A percentile compares a stretch with the other conserved stretches of the same genome.
Evolutionary conservation across 2,797 vertebrate genomes (phyloP).

Genomic region (Neosilurus hyrtlii): DNA sequence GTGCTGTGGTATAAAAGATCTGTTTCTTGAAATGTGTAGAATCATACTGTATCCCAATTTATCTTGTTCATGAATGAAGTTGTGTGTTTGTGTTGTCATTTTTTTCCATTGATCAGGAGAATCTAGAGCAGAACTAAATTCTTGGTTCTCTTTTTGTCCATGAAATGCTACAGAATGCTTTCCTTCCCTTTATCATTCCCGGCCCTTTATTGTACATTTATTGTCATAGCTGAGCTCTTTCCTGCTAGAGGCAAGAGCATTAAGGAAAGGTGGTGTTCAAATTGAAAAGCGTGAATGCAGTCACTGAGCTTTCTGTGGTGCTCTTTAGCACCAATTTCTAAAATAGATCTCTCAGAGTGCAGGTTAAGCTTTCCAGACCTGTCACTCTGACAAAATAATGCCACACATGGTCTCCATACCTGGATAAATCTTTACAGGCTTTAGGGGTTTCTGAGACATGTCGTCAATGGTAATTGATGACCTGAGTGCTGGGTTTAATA

Average conservation of each 20-base stretch:
- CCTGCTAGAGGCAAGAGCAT: conserved; percentile 29
- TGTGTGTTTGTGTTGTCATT: background rate
- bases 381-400: background rate
- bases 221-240: conserved; percentile 34
- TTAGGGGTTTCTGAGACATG: conserved; percentile 28
- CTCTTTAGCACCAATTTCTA: background rate
- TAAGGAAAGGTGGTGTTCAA: conserved; percentile 35
- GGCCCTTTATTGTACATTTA: conserved; percentile 30
- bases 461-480: conserved; percentile 44
- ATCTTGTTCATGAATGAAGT: background rate
- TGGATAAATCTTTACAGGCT: conserved; percentile 12
- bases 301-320: conserved; percentile 22
- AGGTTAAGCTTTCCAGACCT: conserved; percentile 2
- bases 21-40: background rate
- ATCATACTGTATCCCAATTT: background rate
- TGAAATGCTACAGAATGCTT: conserved; percentile 40
- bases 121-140: conserved; percentile 55
- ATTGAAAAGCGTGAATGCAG: conserved; percentile 22
- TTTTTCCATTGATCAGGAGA: background rate
- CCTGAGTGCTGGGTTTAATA: conserved; percentile 9
- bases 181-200: conserved; percentile 23
- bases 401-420: background rate
- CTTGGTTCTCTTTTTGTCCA: conserved; percentile 41
- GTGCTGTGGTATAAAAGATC: background rate
- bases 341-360: background rate